Base-by-base conservation (phyloP, 1,140 invertebrate species). In the Parasteatoda tepidariorum region DNA sequence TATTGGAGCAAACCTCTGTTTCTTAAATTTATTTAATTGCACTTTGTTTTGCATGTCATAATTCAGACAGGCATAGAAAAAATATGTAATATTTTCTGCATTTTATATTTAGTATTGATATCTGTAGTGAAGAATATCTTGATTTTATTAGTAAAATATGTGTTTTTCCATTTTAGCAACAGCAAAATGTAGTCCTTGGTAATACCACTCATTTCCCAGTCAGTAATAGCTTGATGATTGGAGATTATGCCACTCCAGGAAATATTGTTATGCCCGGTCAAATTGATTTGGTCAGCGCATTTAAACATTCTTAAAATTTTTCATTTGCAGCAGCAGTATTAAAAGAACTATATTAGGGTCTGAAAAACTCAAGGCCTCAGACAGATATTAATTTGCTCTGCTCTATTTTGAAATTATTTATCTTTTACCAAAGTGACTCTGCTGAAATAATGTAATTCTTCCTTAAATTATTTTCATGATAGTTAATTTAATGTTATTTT, bases 171-270 rank as follows among this genome's bases (percentile, higher is more conserved):
- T 84, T 87, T 61, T 86, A 89, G 88, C 89, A 89, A 87, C 89
- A 87, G 84, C 90, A 87, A 85, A 88, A 88, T 88, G 90, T 91
- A 87, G 92, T 92, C 59, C 90, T 93, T 88, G 91, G 92, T 85
- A 92, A 92, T 85, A 90, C 91, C 22, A 90, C 90, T 24, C 91
- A 92, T 87, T 93, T 93, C 87, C 93, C 93, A 83, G 92, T 94
- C 84, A 94, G 93, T 89, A 92, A 92, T 87, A 94, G 92, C 88
- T 90, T 94, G 86, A 94, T 94, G 94, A 94, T 94, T 86, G 94
- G 93, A 74, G 94, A 94, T 88, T 94, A 94, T 88, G 92, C 93
- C 3, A 85, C 84, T 22, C 84, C 84, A 24, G 84, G 84, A 13
- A 83, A 83, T 73, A 85, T 82, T 18, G 78, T 84, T 7, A 84